Evolutionary conservation across 2,113 vertebrate genomes (phyloP).

Genomic region (Halichoeres trimaculatus): DNA sequence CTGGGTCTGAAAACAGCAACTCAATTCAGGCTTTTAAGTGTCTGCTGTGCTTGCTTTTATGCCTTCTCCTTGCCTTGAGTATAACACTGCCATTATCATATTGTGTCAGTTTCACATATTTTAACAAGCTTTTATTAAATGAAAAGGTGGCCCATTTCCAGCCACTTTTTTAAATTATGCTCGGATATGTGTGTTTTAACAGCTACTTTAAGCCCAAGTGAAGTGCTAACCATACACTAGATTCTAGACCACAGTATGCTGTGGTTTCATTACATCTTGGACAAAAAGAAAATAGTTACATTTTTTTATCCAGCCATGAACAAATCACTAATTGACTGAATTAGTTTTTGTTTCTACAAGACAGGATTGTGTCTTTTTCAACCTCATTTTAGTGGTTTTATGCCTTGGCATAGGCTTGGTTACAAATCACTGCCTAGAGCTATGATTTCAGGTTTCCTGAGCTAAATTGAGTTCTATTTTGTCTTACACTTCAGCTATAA

Average conservation of each 20-base stretch:
- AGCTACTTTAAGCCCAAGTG: not conserved
- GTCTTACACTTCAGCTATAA: not conserved
- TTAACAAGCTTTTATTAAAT: not conserved
- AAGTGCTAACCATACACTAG: not conserved
- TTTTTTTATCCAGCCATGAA: no score
- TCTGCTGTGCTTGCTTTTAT: not conserved
- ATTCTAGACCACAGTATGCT: not conserved
- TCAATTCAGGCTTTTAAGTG: not conserved
- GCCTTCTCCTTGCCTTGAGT: not conserved
- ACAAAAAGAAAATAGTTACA: not conserved
- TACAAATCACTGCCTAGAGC: not conserved
- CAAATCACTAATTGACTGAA: no score
- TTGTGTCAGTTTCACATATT: not conserved
- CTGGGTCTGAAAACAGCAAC: not conserved
- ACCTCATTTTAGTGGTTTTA: not conserved
- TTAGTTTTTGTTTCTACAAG: not conserved
- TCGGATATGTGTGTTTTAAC: not conserved
- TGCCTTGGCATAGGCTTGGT: not conserved
- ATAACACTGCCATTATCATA: not conserved
- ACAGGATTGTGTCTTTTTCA: not conserved
- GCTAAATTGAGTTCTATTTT: not conserved
- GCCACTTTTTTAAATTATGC: not conserved
- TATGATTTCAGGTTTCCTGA: not conserved
- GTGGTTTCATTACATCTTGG: not conserved
- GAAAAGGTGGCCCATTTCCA: not conserved